Base-by-base conservation (phyloP, 2,797 vertebrate species). In the Lophotriccus pileatus region DNA sequence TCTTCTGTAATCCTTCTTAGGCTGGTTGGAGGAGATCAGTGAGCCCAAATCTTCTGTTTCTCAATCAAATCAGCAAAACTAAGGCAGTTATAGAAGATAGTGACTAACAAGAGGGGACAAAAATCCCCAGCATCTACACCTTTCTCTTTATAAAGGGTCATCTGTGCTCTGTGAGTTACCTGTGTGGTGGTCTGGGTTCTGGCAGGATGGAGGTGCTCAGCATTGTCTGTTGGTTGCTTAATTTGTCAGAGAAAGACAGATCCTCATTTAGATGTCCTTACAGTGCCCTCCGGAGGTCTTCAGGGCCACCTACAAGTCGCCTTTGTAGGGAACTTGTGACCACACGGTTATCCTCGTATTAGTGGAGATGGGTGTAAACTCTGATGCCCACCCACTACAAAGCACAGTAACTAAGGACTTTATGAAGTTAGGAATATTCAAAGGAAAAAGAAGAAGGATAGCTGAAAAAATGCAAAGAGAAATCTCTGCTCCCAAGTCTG, bases 221-320 rank as follows among this genome's bases (percentile, higher is more conserved):
- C 0, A 0, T 6, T 70, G 9, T 37, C 30, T 25, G 18, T 21
- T 50, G 8, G 4, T 7, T 85, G 13, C 6, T 74, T 13, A 56
- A 19, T 64, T 49, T 7, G 4, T 12, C 46, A 34, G 37, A 52
- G 17, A 34, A 74, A 62, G 10, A 34, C 8, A 41, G 24, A 75
- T 6, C 12, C 3, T 77, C 24, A 49, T 84, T 90, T 93, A 44
- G 8, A 4, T 67, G 62, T 91, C 73, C 73, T 90, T 88, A 86
- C 36, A 94, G 91, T 93, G 94, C 94, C 93, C 91, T 94, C 94
- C 55, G 13, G 87, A 95, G 95, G 93, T 78, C 47, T 70, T 81
- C 43, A 47, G 43, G 36, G 43, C 30, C 58, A 79, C 47, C 66
- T 91, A 63, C 95, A 94, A 88, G 66, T 55, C 49, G 13, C 9